phyloP scores from a whole-genome alignment of 2,888 invertebrate species.

The Trichacis sp. region DNA sequence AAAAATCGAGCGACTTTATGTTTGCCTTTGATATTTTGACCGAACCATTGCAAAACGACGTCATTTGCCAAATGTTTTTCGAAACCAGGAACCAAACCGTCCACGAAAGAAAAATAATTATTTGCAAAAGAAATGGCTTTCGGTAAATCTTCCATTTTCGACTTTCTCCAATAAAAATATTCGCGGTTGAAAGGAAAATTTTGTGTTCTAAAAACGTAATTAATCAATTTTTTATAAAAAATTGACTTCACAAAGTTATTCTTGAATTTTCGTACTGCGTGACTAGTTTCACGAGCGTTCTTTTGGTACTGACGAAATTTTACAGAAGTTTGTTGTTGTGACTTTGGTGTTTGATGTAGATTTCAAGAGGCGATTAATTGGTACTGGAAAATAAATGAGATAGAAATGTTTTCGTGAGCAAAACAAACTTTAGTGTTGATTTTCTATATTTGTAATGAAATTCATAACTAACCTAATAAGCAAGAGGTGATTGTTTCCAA shows the following conservation, averaged over 20 bases:
- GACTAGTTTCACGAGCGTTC: too few relatives aligned
- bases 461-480: too few relatives aligned
- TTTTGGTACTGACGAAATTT: background rate
- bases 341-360: background rate
- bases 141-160: constrained; percentile 3
- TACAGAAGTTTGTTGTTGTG: background rate
- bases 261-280: too few relatives aligned
- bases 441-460: too few relatives aligned
- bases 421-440: too few relatives aligned
- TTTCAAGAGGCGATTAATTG: background rate
- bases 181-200: too few relatives aligned
- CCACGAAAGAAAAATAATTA: constrained; percentile 70
- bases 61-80: constrained; percentile 71
- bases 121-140: constrained; percentile 68
- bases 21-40: constrained; percentile 73
- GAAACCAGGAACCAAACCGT: constrained; percentile 70
- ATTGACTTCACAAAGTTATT: too few relatives aligned
- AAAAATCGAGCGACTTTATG: constrained; percentile 73
- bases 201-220: too few relatives aligned
- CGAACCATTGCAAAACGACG: constrained; percentile 76
- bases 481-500: too few relatives aligned
- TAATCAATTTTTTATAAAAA: too few relatives aligned
- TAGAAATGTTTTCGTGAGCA: too few relatives aligned
- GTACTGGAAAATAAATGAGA: background rate
- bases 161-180: too few relatives aligned